Evolutionary conservation across 2,113 vertebrate species (phyloP), one percentile per base, ranked within the genome.

Genomic region (Myotis yumanensis): DNA sequence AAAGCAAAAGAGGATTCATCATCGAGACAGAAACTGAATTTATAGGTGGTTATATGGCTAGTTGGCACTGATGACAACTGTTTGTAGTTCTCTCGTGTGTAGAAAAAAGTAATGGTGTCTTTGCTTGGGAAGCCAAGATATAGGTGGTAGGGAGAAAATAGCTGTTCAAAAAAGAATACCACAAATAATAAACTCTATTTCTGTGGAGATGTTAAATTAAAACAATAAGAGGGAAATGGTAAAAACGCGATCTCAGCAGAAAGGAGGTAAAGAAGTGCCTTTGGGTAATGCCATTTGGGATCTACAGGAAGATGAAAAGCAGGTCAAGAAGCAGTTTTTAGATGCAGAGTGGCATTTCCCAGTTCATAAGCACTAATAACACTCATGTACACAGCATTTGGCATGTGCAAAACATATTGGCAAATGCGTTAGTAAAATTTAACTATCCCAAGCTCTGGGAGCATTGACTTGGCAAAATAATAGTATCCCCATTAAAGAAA

Each of bases 371-470:
- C 37, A 72, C 91, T 86, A 80, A 80, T 52, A 91, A 75, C 25
- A 69, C 18, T 32, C 43, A 37, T 69, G 72, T 80, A 64, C 62
- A 72, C 4, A 76, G 43, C 17, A 71, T 59, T 95, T 12, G 1
- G 72, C 79, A 76, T 62, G 35, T 80, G 9, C 37, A 79, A 88
- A 93, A 93, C 77, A 77, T 54, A 96, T 82, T 84, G 88, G 28
- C 73, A 93, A 91, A 46, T 79, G 23, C 52, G 52, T 97, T 96
- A 90, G 94, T 93, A 82, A 94, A 95, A 92, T 95, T 77, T 94
- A 89, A 82, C 86, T 95, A 62, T 79, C 59, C 48, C 80, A 79
- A 81, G 85, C 80, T 92, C 75, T 66, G 32, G 28, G 81, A 92
- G 68, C 80, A 88, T 48, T 69, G 80, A 94, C 86, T 95, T 82